Evolutionary conservation across 1,140 invertebrate genomes (phyloP).

Genomic region (Drosophila pseudoobscura): DNA sequence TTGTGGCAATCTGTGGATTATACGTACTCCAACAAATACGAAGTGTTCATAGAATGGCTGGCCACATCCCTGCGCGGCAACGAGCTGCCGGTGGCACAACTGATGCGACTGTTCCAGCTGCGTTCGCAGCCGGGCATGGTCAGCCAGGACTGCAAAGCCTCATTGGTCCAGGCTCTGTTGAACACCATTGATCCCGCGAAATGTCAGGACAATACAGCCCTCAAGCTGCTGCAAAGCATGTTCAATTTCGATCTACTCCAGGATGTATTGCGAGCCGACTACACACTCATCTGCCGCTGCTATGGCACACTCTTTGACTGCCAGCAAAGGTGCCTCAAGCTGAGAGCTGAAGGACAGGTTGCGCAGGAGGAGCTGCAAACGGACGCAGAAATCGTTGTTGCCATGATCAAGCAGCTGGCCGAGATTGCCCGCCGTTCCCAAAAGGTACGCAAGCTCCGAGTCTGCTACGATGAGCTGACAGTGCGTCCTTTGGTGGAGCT

Average conservation of each 20-base stretch:
- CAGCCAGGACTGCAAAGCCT: slow-evolving; percentile 27
- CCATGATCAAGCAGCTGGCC: slow-evolving; percentile 50
- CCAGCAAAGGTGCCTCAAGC: slow-evolving; percentile 54
- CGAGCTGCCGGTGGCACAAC: slow-evolving; percentile 33
- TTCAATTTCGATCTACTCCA: slow-evolving; percentile 64
- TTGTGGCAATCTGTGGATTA: slow-evolving; percentile 78
- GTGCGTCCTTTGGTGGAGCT: slow-evolving; percentile 53
- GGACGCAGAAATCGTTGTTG: slow-evolving; percentile 55
- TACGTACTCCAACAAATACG: slow-evolving; percentile 67
- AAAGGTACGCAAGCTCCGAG: slow-evolving; percentile 1
- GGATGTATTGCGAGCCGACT: slow-evolving; percentile 59
- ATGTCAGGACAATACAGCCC: background rate
- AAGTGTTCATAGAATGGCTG: slow-evolving; percentile 69
- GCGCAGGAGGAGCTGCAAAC: slow-evolving; percentile 17
- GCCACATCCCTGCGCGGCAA: slow-evolving; percentile 7
- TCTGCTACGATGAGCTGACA: slow-evolving; percentile 26
- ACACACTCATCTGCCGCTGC: slow-evolving; percentile 32
- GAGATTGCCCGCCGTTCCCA: slow-evolving; percentile 57
- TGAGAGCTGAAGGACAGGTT: background rate
- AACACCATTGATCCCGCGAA: background rate
- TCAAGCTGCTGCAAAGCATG: slow-evolving; percentile 39
- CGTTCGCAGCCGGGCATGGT: slow-evolving; percentile 66
- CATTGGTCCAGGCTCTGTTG: slow-evolving; percentile 33
- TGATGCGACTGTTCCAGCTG: slow-evolving; percentile 56
- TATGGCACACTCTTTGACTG: slow-evolving; percentile 49